phyloP scores from a whole-genome alignment of 2,888 invertebrate species.

The Ochropleura plecta region DNA sequence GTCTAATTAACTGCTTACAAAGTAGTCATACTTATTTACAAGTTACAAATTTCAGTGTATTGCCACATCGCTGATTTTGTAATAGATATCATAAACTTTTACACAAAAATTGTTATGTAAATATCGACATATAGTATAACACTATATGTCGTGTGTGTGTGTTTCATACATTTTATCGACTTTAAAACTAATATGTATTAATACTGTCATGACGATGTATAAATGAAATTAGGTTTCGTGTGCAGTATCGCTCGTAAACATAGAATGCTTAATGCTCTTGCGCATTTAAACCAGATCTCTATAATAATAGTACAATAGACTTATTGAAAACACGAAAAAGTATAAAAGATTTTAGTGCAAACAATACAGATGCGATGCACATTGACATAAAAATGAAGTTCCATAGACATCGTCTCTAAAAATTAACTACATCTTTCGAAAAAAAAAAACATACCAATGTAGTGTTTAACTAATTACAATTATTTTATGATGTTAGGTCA shows the following conservation, averaged over 20 bases:
- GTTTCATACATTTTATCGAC: not conserved
- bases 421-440: no score
- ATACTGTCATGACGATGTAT: not conserved
- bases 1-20: conserved; percentile 10
- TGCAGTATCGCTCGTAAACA: not conserved
- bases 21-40: not conserved
- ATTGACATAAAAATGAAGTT: not conserved
- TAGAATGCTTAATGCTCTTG: not conserved
- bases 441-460: no score
- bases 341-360: not conserved
- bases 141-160: no score
- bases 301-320: not conserved
- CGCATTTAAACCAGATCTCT: not conserved
- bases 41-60: not conserved
- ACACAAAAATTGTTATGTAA: conserved; percentile 32
- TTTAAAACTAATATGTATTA: not conserved
- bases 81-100: conserved; percentile 8
- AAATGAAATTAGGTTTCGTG: not conserved
- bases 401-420: not conserved
- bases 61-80: conserved; percentile 21
- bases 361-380: not conserved
- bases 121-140: conserved; percentile 1
- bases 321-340: not conserved
- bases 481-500: no score
- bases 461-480: no score